A percentile compares a stretch with the other conserved stretches of the same genome.
Conservation (phyloP, 92 coral and sea anemone species). For the Palythoa grandis region DNA sequence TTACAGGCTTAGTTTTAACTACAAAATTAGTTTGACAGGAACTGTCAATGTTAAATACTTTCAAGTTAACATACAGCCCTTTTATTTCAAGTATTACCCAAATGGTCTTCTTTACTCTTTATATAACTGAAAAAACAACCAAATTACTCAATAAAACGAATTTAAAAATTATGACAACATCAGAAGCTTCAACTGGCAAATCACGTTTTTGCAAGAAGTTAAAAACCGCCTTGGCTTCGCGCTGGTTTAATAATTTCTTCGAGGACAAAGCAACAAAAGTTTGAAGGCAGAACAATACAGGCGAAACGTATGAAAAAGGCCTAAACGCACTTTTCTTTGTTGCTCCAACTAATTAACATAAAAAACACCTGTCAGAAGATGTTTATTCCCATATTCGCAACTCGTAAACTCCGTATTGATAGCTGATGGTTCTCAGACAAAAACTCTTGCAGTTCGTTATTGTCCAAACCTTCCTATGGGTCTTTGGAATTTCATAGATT, state of each 20-base stretch:
- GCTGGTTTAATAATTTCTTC: constrained; percentile 1
- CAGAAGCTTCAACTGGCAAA: not conserved
- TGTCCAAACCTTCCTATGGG: constrained; percentile 20
- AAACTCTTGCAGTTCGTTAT: constrained; percentile 22
- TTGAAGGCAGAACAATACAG: constrained; percentile 8
- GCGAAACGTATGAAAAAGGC: constrained; percentile 8
- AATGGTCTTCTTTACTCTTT: not conserved
- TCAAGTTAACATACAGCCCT: constrained; percentile 7
- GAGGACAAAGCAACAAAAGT: not conserved
- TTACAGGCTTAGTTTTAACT: not conserved
- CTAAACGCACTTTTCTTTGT: constrained; percentile 36
- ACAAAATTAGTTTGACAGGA: constrained; percentile 7
- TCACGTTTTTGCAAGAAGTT: constrained; percentile 23
- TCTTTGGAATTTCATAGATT: constrained; percentile 15
- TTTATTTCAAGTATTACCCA: not conserved
- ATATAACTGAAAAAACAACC: not conserved
- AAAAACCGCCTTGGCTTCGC: not conserved
- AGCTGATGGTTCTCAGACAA: constrained; percentile 36
- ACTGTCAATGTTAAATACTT: constrained; percentile 5
- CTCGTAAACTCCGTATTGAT: constrained; percentile 59
- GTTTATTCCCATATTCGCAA: constrained; percentile 80
- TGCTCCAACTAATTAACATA: constrained; percentile 72
- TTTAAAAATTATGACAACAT: not conserved
- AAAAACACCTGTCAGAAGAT: constrained; percentile 70
- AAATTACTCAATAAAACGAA: constrained; percentile 5